These are phyloP conservation scores for Aptenodytes patagonicus DNA, from an alignment of 2,113 vertebrate genomes.

Conservation along the genomic window DNA sequence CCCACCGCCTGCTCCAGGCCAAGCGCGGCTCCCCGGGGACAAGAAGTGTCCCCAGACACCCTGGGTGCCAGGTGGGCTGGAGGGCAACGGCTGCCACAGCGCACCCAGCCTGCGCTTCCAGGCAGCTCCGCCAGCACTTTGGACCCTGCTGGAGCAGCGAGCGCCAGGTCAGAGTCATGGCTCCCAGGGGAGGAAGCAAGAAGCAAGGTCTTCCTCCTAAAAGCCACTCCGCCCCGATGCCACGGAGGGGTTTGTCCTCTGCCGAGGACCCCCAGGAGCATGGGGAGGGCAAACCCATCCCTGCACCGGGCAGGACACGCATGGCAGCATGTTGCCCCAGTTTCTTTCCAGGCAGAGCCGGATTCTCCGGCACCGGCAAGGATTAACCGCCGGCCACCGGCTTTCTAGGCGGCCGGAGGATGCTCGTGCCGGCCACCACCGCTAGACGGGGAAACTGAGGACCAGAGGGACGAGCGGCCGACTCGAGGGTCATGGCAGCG, in stretches of 20 bases:
- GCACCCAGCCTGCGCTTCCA: not conserved
- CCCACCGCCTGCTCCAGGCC: not conserved
- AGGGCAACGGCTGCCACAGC: not conserved
- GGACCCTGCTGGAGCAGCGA: not conserved
- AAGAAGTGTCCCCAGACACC: not conserved
- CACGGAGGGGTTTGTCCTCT: not conserved
- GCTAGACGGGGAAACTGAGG: not conserved
- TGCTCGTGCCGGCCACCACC: rapidly evolving
- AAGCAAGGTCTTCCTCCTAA: not conserved
- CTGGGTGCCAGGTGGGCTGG: not conserved
- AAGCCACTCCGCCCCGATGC: no score
- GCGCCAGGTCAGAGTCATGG: rapidly evolving
- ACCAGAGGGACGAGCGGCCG: rapidly evolving
- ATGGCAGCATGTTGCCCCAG: rapidly evolving
- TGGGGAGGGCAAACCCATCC: rapidly evolving
- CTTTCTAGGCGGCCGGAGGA: not conserved
- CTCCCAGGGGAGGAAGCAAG: not conserved
- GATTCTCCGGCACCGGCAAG: rapidly evolving
- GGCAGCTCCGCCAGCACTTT: not conserved
- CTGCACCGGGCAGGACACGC: not conserved
- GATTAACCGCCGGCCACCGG: not conserved
- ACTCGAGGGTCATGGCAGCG: rapidly evolving
- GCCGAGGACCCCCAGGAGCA: not conserved
- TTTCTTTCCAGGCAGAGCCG: not conserved
- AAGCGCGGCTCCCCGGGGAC: not conserved